Conservation (phyloP, 2,113 vertebrate species). For the Neomonachus schauinslandi region DNA sequence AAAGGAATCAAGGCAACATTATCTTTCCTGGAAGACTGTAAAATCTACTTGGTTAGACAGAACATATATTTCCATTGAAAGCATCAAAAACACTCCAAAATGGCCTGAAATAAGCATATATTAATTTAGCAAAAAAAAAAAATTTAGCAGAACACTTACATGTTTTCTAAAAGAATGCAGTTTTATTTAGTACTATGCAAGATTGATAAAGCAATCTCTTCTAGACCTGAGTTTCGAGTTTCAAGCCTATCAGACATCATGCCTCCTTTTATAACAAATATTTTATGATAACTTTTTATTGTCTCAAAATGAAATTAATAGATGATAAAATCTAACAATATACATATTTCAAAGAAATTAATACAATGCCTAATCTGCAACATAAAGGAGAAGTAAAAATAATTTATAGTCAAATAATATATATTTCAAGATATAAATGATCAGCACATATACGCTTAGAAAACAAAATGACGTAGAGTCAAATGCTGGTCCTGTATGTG, state of each 20-base stretch:
- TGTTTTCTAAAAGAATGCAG: not conserved
- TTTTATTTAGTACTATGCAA: not conserved
- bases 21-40: slow-evolving; percentile 49
- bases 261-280: not conserved
- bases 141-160: slow-evolving; percentile 3
- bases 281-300: not conserved
- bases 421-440: slow-evolving; percentile 16
- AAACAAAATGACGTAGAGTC: not conserved
- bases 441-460: not conserved
- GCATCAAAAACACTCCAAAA: not conserved
- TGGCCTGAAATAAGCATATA: slow-evolving; percentile 8
- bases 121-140: slow-evolving; percentile 48
- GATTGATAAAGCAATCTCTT: not conserved
- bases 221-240: not conserved
- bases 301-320: slow-evolving; percentile 39
- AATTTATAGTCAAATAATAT: not conserved
- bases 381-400: not conserved
- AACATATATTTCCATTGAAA: slow-evolving; percentile 6
- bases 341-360: not conserved
- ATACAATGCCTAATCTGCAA: not conserved
- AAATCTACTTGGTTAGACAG: slow-evolving; percentile 38
- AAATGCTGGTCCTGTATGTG: not conserved
- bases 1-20: slow-evolving; percentile 65
- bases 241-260: not conserved
- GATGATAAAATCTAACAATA: not conserved